phyloP scores from a whole-genome alignment of 2,113 vertebrate genomes.

The Archilochus colubris region DNA sequence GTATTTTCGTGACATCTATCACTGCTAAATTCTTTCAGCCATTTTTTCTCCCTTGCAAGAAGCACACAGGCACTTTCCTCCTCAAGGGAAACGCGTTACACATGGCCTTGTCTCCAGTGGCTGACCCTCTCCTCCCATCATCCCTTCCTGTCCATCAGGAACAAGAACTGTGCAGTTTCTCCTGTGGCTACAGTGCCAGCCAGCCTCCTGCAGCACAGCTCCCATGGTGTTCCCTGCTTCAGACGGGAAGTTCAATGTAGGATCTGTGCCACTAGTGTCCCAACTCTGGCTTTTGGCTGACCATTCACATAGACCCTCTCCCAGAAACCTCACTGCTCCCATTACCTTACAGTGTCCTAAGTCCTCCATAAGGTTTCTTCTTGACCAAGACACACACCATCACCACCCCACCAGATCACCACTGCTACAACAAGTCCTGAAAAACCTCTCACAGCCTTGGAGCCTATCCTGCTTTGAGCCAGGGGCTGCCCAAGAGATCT shows the following conservation, averaged over 20 bases:
- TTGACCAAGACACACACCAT: neutral
- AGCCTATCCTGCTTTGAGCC: neutral
- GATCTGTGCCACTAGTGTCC: neutral
- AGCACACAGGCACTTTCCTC: neutral
- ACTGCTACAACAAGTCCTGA: neutral
- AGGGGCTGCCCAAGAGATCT: neutral
- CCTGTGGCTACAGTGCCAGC: rapidly evolving
- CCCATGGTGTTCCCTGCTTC: neutral
- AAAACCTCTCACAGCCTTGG: neutral
- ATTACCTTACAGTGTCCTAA: neutral
- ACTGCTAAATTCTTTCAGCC: constrained; percentile 31
- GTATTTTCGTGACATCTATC: constrained; percentile 62
- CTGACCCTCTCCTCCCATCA: neutral
- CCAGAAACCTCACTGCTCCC: neutral
- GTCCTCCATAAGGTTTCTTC: neutral
- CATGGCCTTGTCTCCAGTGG: neutral
- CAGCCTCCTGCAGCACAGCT: neutral
- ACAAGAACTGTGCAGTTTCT: rapidly evolving
- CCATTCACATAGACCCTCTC: neutral
- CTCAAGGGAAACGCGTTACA: rapidly evolving
- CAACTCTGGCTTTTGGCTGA: neutral
- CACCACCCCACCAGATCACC: neutral
- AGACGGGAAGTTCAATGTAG: neutral
- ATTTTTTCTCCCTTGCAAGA: neutral
- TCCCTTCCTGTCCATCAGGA: neutral